These are phyloP conservation scores for Acanthococcus lagerstroemiae DNA, from an alignment of 2,888 invertebrate species.

Conservation along the genomic window DNA sequence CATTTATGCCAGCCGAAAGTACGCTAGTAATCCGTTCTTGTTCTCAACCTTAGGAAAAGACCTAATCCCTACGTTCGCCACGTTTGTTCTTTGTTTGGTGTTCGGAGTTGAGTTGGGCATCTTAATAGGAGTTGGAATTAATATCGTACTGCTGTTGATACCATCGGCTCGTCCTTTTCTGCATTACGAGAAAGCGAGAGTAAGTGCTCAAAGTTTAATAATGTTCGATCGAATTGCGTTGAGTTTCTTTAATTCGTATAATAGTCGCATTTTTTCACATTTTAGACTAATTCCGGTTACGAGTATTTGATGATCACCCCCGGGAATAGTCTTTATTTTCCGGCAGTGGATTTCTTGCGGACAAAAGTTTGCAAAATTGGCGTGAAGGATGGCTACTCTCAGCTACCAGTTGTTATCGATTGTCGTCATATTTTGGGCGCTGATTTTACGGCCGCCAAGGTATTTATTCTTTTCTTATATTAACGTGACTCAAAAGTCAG, in stretches of 20 bases:
- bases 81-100: conserved; percentile 68
- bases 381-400: conserved; percentile 56
- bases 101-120: conserved; percentile 83
- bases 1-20: too few species aligned
- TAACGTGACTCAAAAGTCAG: too few species aligned
- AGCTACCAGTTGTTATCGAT: conserved; percentile 69
- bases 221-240: not conserved
- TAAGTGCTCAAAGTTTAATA: conserved; percentile 41
- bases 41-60: conserved; percentile 47
- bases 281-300: conserved; percentile 56
- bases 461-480: too few species aligned
- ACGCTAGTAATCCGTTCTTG: not conserved
- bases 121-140: conserved; percentile 66
- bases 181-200: conserved; percentile 59
- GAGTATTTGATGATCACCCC: conserved; percentile 68
- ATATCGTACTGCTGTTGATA: conserved; percentile 65
- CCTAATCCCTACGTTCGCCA: conserved; percentile 66
- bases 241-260: not conserved
- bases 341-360: conserved; percentile 71
- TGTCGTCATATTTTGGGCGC: conserved; percentile 68
- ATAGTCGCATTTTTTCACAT: not conserved
- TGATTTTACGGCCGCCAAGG: conserved; percentile 78
- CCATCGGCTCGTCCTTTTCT: conserved; percentile 71
- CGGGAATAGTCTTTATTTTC: conserved; percentile 71
- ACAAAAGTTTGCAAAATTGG: conserved; percentile 66